Evolutionary conservation across 2,797 vertebrate genomes (phyloP).

Genomic region (Chloroceryle amazona): DNA sequence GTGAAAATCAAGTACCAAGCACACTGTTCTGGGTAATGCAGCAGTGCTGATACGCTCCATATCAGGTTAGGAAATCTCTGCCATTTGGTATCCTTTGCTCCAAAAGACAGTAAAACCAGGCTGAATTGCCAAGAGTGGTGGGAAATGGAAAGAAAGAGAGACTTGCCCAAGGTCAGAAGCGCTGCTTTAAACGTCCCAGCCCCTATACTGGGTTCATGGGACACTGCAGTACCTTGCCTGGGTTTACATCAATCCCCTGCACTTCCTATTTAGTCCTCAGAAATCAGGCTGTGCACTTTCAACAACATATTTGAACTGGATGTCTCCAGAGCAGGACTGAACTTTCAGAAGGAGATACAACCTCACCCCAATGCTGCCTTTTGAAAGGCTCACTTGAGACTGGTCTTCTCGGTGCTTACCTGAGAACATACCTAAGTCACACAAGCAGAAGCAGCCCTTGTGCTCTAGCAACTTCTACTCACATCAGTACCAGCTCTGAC

Average conservation of each 20-base stretch:
- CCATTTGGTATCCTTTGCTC: neutral
- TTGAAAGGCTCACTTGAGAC: neutral
- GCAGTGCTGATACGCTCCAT: neutral
- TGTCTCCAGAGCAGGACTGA: neutral
- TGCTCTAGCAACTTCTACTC: neutral
- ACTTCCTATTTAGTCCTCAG: neutral
- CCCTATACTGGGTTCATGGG: neutral
- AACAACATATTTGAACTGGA: rapidly evolving
- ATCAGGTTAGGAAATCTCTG: neutral
- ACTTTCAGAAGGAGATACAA: neutral
- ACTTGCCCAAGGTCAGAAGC: neutral
- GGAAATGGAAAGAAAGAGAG: neutral
- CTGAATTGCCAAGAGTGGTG: neutral
- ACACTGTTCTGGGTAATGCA: neutral
- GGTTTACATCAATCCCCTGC: neutral
- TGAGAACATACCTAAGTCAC: neutral
- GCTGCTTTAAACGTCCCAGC: neutral
- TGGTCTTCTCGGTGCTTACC: neutral
- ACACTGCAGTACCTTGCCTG: neutral
- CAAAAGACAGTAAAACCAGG: neutral
- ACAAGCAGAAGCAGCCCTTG: neutral
- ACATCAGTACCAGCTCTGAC: neutral
- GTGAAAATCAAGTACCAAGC: neutral
- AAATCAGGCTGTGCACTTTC: neutral
- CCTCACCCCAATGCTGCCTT: neutral